These are phyloP conservation scores for Delphinus delphis DNA, from an alignment of 2,113 vertebrate species.

Conservation along the genomic window DNA sequence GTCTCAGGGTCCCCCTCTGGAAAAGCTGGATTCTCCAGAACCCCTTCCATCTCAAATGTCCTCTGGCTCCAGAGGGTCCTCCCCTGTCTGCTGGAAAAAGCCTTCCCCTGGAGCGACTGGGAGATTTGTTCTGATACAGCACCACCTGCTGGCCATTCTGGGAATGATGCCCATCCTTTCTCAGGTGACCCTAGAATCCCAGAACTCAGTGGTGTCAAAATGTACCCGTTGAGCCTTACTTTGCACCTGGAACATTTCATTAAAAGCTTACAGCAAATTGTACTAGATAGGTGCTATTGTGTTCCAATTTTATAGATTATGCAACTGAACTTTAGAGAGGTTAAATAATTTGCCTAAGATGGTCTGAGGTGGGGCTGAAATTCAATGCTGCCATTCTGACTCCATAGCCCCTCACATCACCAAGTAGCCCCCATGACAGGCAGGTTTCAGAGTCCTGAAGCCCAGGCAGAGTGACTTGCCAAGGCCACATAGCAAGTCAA, in stretches of 20 bases:
- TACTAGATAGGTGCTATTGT: background rate
- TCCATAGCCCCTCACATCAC: background rate
- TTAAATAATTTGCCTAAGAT: background rate
- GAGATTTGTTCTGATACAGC: constrained; percentile 55
- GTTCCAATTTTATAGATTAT: background rate
- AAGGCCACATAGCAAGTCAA: background rate
- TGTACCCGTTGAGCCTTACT: background rate
- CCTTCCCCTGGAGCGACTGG: accelerated
- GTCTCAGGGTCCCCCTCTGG: background rate
- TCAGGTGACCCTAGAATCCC: background rate
- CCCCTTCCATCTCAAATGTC: background rate
- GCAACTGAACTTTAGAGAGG: background rate
- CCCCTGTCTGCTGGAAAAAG: background rate
- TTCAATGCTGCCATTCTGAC: background rate
- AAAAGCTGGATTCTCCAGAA: background rate
- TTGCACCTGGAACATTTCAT: background rate
- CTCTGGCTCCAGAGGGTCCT: background rate
- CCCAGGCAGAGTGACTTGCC: background rate
- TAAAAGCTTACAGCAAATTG: background rate
- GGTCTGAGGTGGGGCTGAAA: background rate
- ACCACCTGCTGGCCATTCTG: constrained; percentile 61
- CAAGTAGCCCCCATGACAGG: background rate
- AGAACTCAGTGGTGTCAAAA: background rate
- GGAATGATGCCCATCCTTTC: background rate
- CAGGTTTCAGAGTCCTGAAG: background rate